Conservation (phyloP, 2,888 invertebrate genomes). For the Phlogophora meticulosa region DNA sequence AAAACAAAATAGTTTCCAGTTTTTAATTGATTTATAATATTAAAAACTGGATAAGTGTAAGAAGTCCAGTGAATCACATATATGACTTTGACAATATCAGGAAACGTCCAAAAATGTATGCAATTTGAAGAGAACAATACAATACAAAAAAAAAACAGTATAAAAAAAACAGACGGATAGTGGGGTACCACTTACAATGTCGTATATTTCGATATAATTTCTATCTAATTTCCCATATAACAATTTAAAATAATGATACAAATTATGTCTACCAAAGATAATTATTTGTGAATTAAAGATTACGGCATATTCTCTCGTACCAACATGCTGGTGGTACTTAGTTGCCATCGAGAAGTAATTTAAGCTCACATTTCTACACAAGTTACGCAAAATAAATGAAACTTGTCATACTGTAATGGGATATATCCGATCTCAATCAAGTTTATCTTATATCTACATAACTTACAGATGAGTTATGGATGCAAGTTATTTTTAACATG, state of each 20-base stretch:
- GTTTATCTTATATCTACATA: constrained; percentile 11
- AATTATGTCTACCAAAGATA: constrained; percentile 42
- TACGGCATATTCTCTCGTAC: constrained; percentile 31
- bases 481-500: background rate
- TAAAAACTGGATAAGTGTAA: too few species aligned
- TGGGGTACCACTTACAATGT: too few species aligned
- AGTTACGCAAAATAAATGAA: constrained; percentile 56
- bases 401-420: constrained; percentile 40
- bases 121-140: background rate
- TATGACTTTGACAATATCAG: too few species aligned
- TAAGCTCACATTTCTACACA: constrained; percentile 42
- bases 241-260: constrained; percentile 42
- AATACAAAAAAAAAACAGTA: too few species aligned
- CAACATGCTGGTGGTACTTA: constrained; percentile 12
- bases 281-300: constrained; percentile 60
- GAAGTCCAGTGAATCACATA: too few species aligned
- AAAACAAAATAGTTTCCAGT: too few species aligned
- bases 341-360: constrained; percentile 45
- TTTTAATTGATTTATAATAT: too few species aligned
- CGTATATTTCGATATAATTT: constrained; percentile 10
- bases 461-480: constrained; percentile 1
- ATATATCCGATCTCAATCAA: constrained; percentile 44
- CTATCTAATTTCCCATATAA: constrained; percentile 13
- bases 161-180: too few species aligned
- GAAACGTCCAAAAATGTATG: too few species aligned